phyloP scores from a whole-genome alignment of 2,797 vertebrate genomes.

The Cottoperca gobio region DNA sequence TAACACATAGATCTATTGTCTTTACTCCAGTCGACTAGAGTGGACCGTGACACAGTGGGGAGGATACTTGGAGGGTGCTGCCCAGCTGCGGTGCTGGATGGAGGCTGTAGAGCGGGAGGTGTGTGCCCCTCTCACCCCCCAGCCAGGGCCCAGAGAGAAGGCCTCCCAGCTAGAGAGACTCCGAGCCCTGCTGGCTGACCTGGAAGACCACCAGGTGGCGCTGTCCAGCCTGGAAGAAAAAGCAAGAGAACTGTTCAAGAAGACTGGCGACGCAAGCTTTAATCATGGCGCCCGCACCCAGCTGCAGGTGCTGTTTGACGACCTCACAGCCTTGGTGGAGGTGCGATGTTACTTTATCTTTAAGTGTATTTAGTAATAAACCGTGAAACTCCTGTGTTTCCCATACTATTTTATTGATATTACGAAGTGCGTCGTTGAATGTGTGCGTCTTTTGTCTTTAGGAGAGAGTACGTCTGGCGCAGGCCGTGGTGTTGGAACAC shows the following conservation, averaged over 20 bases:
- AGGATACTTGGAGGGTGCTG: constrained; percentile 90
- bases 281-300: constrained; percentile 88
- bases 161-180: constrained; percentile 91
- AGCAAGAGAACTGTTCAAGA: constrained; percentile 90
- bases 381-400: not conserved
- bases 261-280: constrained; percentile 90
- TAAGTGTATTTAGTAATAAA: not conserved
- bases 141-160: constrained; percentile 93
- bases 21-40: constrained; percentile 88
- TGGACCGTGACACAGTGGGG: constrained; percentile 93
- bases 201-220: constrained; percentile 88
- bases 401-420: not conserved
- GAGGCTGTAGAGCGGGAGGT: constrained; percentile 89
- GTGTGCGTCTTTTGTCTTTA: constrained; percentile 62
- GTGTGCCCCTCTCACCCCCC: constrained; percentile 88
- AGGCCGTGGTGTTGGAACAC: constrained; percentile 94
- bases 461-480: constrained; percentile 92
- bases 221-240: constrained; percentile 88
- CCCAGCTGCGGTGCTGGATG: constrained; percentile 93
- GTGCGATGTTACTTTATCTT: constrained; percentile 69
- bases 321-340: constrained; percentile 91
- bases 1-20: constrained; percentile 13
- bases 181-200: constrained; percentile 88
- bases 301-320: constrained; percentile 91
- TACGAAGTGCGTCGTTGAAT: not conserved